Conservation (phyloP, 2,113 vertebrate species). For the Phycodurus eques region DNA sequence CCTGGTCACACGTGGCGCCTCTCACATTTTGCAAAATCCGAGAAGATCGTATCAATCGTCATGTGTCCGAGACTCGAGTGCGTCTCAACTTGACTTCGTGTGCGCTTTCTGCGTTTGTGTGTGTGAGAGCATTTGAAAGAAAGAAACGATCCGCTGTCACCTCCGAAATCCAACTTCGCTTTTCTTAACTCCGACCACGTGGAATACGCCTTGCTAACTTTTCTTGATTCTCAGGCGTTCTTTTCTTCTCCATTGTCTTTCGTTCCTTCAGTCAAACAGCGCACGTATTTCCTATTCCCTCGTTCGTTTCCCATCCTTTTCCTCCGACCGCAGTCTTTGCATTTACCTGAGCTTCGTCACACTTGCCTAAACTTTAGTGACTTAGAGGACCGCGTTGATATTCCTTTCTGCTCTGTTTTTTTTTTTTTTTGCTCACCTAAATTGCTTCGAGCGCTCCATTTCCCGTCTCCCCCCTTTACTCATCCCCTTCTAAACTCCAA, state of each 20-base stretch:
- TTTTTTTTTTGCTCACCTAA: constrained; percentile 36
- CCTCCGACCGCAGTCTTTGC: constrained; percentile 10
- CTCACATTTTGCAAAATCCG: too few relatives aligned
- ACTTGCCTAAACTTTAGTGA: constrained; percentile 27
- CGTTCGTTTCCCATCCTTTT: constrained; percentile 15
- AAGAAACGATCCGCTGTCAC: too few relatives aligned
- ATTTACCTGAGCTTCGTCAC: constrained; percentile 16
- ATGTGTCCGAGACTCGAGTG: too few relatives aligned
- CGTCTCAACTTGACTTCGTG: too few relatives aligned
- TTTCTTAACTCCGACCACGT: too few relatives aligned
- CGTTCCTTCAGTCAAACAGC: not conserved
- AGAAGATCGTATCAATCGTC: too few relatives aligned
- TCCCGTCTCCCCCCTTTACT: constrained; percentile 24
- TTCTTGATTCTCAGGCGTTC: too few relatives aligned
- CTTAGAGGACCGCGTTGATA: constrained; percentile 34
- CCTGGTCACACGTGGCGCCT: too few relatives aligned
- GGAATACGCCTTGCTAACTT: too few relatives aligned
- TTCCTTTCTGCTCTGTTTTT: constrained; percentile 6
- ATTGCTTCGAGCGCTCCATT: constrained; percentile 48
- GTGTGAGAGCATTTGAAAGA: too few relatives aligned
- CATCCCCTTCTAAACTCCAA: constrained; percentile 13
- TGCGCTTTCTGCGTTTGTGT: too few relatives aligned
- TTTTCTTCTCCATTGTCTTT: not conserved
- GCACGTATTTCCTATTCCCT: not conserved
- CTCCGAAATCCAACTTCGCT: too few relatives aligned